Evolutionary conservation across 2,113 vertebrate genomes (phyloP), one percentile per base, ranked within the genome.

Genomic region (Polypterus senegalus): DNA sequence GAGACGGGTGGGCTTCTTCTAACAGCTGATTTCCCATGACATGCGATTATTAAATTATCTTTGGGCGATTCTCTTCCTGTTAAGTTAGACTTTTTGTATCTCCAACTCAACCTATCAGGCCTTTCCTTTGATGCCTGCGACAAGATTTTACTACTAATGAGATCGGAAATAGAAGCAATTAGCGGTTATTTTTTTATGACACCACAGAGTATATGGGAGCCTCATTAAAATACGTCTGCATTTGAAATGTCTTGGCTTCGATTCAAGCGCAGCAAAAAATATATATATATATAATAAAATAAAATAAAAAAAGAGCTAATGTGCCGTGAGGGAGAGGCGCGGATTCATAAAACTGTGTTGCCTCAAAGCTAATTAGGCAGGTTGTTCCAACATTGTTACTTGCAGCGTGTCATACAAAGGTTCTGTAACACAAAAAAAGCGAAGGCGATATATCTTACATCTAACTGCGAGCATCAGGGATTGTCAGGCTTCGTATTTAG

Each of bases 311-410:
- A 52, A 7, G 8, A 43, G n/a, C 46, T 58, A 4, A 58, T 7
- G 43, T 45, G 56, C 27, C 53, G n/a, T 54, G 63, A 57, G 47
- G 10, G 61, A 47, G 63, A 69, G 58, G 55, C 64, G 44, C 64
- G 68, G 64, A 68, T 69, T 63, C 71, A 9, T 66, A n/a, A 52
- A 60, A 69, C 71, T 70, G 61, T n/a, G 65, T 65, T 63, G 54
- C 79, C 71, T 74, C 66, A 68, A 69, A 70, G 56, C 7, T 65
- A 73, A 69, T 67, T 60, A 54, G 70, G 67, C 62, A 67, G 47
- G 70, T 60, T 68, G 66, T 71, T 69, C 43, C 63, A 73, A 64
- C 46, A 71, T n/a, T 9, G 58, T 27, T 73, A 46, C 69, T 54
- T 56, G 62, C 67, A 64, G 54, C 9, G 10, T 45, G 6, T 7